Conservation (phyloP, 64 coral and sea anemone genomes). For the Stylophora pistillata region DNA sequence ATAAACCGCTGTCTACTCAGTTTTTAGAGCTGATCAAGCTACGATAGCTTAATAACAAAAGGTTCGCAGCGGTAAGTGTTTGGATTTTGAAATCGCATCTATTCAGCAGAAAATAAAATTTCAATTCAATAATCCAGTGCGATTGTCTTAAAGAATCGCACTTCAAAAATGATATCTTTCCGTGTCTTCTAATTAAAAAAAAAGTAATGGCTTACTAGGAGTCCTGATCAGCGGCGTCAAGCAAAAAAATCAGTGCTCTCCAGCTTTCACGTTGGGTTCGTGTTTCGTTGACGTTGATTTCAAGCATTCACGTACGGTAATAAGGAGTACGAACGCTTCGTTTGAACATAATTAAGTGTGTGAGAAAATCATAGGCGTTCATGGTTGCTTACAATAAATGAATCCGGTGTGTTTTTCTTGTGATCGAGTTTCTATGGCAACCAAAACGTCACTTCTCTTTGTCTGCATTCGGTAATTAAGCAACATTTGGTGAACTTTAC, state of each 20-base stretch:
- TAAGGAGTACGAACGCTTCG: not conserved
- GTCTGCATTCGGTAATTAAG: not conserved
- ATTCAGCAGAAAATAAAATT: too few species aligned
- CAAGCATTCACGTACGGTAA: not conserved
- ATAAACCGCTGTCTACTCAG: too few species aligned
- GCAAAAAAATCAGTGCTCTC: not conserved
- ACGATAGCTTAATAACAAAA: too few species aligned
- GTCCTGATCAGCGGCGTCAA: not conserved
- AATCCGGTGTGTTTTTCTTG: not conserved
- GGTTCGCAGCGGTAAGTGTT: too few species aligned
- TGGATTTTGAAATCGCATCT: too few species aligned
- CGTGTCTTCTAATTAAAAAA: too few species aligned
- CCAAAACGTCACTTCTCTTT: not conserved
- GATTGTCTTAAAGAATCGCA: too few species aligned
- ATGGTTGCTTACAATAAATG: not conserved
- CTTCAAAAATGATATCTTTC: too few species aligned
- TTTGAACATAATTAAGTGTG: not conserved
- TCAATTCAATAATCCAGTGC: too few species aligned
- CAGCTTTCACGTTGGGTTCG: not conserved
- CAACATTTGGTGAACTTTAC: too few species aligned
- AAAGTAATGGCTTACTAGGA: too few species aligned
- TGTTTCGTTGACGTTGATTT: not conserved
- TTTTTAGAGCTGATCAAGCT: too few species aligned
- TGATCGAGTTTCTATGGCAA: not conserved
- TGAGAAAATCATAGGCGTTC: not conserved